Base-by-base conservation (phyloP, 2,888 invertebrate genomes). In the Eupithecia dodoneata region DNA sequence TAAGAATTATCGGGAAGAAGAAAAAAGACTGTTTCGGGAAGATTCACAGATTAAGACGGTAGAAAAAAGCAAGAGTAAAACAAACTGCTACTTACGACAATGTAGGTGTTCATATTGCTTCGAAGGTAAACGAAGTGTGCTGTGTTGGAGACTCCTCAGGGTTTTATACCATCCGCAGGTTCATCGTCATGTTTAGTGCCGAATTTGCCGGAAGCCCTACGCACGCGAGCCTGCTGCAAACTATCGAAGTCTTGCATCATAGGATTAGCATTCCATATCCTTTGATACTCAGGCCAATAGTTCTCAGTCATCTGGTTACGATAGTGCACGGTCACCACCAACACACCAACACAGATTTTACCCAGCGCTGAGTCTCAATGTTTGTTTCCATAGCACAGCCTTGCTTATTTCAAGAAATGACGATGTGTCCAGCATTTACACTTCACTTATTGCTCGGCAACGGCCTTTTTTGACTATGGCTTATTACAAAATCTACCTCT, bases 81-180 rank as follows among this genome's bases (percentile, higher is more conserved):
- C 69, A 47, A 13, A 69, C 44, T n/a, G 69, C 42, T 49, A 76
- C 94, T 94, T 84, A 94, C 94, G 84, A 91, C 88, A 73, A 93
- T 83, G 85, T 87, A 92, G 89, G 91, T 88, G 89, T 93, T 93
- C 94, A 94, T 94, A 79, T 88, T 92, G 81, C 86, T 89, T 84
- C 83, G 83, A 82, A 85, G 85, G 86, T 85, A 89, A 89, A 90
- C 92, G 91, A 94, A 91, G 91, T 94, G 92, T 92, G 79, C 78
- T 55, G 71, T 52, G 45, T 30, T 45, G 65, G 52, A 63, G 44
- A 73, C 13, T 67, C 49, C 72, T 52, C 71, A 74, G 71, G 73
- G 74, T 77, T 83, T 66, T 85, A 85, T 85, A 84, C 74, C 70
- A 70, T 15, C 0, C 1, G 6, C 67, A 67, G 49, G 18, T 52